Evolutionary conservation across 2,113 vertebrate species (phyloP), one percentile per base, ranked within the genome.

Genomic region (Oreochromis tanganicae): DNA sequence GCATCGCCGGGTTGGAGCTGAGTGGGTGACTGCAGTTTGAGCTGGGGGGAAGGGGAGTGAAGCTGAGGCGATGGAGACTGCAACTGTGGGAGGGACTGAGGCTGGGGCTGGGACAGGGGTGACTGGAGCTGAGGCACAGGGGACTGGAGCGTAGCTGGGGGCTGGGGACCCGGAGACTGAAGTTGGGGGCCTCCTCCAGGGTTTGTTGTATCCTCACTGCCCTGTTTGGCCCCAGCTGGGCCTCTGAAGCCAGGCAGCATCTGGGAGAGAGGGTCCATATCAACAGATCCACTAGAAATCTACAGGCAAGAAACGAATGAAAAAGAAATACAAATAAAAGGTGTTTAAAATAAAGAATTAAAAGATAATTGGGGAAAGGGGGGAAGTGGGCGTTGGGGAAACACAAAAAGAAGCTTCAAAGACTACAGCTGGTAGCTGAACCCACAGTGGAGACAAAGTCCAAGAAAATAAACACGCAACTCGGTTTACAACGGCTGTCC

Each of bases 241-340:
- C 97, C 97, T 94, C 97, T 97, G 91, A 97, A 93, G 1, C 97
- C 95, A n/a, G 98, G 97, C 82, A 98, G 93, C 86, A 98, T 95
- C 94, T 98, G 97, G 92, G 95, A 96, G 84, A 98, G 95, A 90
- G 98, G 96, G 82, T 98, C 97, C 87, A 97, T 93, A 88, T 98
- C 97, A 8, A 96, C 96, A 81, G 91, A 71, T 34, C 90, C 90
- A 96, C 96, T 95, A 7, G 91, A 94, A 81, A 95, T 95, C 96
- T 96, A 88, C 83, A 84, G 81, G 61, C 8, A 10, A 61, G 82
- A 88, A 48, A 61, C 7, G 54, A 80, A 12, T 73, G 79, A 87
- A 56, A 61, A 4, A 48, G 52, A 71, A 57, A 91, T 27, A 7
- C 29, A 79, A 88, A 24, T 57, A 81, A 24, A 88, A 10, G 7